These are phyloP conservation scores for Illadopsis cleaveri DNA, from an alignment of 2,113 vertebrate genomes.

Conservation along the genomic window DNA sequence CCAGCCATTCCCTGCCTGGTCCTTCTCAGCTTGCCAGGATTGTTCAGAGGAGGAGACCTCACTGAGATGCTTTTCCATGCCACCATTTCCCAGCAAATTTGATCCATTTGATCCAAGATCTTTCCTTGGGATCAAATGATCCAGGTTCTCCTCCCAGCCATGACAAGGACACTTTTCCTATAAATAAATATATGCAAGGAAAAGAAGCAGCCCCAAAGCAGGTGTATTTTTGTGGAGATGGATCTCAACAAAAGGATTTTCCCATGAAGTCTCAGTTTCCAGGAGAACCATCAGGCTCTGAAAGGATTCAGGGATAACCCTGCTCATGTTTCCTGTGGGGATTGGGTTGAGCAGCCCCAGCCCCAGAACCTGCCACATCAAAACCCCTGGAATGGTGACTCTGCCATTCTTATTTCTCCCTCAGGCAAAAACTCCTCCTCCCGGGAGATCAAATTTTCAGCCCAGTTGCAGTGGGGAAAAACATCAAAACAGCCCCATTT, in stretches of 20 bases:
- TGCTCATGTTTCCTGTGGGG: rapidly evolving
- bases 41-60: not conserved
- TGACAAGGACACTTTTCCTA: rapidly evolving
- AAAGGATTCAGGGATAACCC: not conserved
- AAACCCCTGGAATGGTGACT: not conserved
- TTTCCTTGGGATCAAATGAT: not conserved
- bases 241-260: not conserved
- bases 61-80: not conserved
- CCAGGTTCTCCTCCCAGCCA: not conserved
- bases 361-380: not conserved
- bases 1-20: not conserved
- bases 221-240: not conserved
- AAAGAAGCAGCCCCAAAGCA: not conserved
- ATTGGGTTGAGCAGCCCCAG: not conserved
- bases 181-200: not conserved
- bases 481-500: not conserved
- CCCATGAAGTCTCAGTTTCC: not conserved
- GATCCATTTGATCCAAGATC: not conserved
- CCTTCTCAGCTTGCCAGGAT: not conserved
- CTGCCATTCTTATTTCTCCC: not conserved
- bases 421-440: not conserved
- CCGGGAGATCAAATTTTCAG: not conserved
- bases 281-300: not conserved
- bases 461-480: not conserved
- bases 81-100: not conserved